phyloP scores from a whole-genome alignment of 2,797 vertebrate genomes.

The Clangula hyemalis region DNA sequence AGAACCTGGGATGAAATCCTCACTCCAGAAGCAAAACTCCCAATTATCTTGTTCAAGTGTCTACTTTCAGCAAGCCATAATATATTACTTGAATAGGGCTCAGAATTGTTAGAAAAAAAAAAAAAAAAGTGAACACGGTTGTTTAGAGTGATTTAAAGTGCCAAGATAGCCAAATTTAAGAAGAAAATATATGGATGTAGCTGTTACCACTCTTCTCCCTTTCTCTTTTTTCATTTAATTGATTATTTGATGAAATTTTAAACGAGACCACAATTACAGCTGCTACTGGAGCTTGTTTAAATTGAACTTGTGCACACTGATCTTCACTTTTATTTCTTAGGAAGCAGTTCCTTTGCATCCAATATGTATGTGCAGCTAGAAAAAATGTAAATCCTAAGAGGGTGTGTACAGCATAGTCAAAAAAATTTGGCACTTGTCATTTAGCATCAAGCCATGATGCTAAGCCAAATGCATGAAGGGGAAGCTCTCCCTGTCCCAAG shows the following conservation, averaged over 20 bases:
- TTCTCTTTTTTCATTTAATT: background rate
- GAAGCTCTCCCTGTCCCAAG: background rate
- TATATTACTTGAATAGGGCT: background rate
- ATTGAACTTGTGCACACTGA: background rate
- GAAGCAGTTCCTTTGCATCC: background rate
- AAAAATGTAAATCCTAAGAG: background rate
- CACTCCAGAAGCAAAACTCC: background rate
- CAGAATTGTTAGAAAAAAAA: background rate
- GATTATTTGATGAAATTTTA: background rate
- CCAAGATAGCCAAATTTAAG: background rate
- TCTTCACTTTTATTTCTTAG: background rate
- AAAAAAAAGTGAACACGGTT: background rate
- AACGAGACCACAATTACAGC: background rate
- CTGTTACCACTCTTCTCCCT: background rate
- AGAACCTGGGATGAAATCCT: background rate
- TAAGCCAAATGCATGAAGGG: background rate
- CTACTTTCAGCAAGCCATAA: background rate
- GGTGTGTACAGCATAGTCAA: background rate
- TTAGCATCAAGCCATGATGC: background rate
- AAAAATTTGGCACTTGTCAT: background rate
- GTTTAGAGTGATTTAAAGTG: background rate
- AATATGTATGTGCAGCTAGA: background rate
- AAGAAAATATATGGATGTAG: background rate
- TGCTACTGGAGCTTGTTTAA: background rate
- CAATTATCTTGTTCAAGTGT: background rate